Percentiles rank a stretch among this genome's conserved stretches.
phyloP scores from a whole-genome alignment of 2,888 invertebrate species.

The Drosophila anceps region DNA sequence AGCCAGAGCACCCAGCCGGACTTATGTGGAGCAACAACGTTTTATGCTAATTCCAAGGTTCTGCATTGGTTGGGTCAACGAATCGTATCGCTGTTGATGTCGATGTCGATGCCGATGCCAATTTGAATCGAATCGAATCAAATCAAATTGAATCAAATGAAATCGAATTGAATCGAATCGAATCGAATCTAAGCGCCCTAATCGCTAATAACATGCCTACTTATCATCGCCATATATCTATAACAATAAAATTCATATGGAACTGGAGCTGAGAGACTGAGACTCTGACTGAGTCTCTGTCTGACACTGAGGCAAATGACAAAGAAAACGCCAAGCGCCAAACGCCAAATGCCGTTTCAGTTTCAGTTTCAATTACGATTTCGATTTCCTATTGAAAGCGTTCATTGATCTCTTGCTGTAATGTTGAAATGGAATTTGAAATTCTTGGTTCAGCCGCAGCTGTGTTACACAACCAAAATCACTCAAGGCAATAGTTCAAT shows the following conservation, averaged over 20 bases:
- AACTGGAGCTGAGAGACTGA: slow-evolving; percentile 20
- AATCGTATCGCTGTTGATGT: slow-evolving; percentile 49
- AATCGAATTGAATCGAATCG: slow-evolving; percentile 28
- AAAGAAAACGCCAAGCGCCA: slow-evolving; percentile 29
- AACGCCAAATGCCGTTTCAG: slow-evolving; percentile 14
- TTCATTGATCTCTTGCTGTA: slow-evolving; percentile 69
- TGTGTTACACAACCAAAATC: slow-evolving; percentile 34
- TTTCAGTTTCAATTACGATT: slow-evolving; percentile 59
- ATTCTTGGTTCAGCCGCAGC: slow-evolving; percentile 28
- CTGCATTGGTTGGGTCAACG: slow-evolving; percentile 79
- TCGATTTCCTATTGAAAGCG: slow-evolving; percentile 77
- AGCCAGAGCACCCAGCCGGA: slow-evolving; percentile 37
- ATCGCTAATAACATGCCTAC: slow-evolving; percentile 49
- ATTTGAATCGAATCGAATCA: slow-evolving; percentile 17
- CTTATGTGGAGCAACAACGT: slow-evolving; percentile 69
- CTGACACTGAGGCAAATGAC: slow-evolving; percentile 28
- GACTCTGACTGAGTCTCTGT: background rate
- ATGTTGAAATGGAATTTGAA: slow-evolving; percentile 27
- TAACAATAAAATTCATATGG: slow-evolving; percentile 20
- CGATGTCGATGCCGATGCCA: slow-evolving; percentile 41
- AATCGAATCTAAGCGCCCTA: slow-evolving; percentile 30
- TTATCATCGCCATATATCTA: slow-evolving; percentile 57
- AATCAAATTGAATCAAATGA: slow-evolving; percentile 33
- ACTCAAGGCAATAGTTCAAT: slow-evolving; percentile 55
- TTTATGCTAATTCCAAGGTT: slow-evolving; percentile 78